phyloP scores from a whole-genome alignment of 2,888 invertebrate genomes.

The Pheosia tremula region DNA sequence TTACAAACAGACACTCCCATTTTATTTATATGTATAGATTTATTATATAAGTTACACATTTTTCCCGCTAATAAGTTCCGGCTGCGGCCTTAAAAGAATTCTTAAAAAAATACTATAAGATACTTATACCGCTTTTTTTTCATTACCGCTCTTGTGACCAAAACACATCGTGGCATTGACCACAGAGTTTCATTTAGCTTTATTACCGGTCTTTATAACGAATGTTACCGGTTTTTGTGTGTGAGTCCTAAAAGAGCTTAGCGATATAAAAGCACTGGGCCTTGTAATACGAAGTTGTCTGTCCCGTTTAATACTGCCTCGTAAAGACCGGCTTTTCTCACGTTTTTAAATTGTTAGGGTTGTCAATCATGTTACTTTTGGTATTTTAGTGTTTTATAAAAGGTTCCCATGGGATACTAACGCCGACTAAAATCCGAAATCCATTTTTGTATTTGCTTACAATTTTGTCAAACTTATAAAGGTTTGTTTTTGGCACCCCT shows the following conservation, averaged over 20 bases:
- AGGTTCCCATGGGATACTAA: too few relatives aligned
- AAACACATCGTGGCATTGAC: neutral
- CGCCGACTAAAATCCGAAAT: too few relatives aligned
- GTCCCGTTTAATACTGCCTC: slow-evolving; percentile 8
- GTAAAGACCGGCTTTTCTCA: slow-evolving; percentile 12
- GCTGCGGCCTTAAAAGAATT: too few relatives aligned
- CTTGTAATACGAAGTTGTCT: neutral
- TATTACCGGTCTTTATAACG: slow-evolving; percentile 15
- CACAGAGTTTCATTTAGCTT: slow-evolving; percentile 16
- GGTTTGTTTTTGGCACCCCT: too few relatives aligned
- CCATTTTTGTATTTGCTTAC: too few relatives aligned
- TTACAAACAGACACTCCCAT: too few relatives aligned
- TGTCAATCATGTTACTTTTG: neutral
- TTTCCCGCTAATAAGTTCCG: too few relatives aligned
- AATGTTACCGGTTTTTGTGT: slow-evolving; percentile 16
- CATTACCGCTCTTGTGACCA: neutral
- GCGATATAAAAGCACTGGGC: slow-evolving; percentile 10
- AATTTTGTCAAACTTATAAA: too few relatives aligned
- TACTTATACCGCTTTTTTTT: neutral
- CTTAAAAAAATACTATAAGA: too few relatives aligned
- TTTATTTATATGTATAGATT: too few relatives aligned
- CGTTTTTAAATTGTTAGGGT: slow-evolving; percentile 18
- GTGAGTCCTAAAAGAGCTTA: slow-evolving; percentile 11
- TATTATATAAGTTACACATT: too few relatives aligned
- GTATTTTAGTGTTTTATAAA: too few relatives aligned